Evolutionary conservation across 2,888 invertebrate species (phyloP).

Genomic region (Sussaba pulchella): DNA sequence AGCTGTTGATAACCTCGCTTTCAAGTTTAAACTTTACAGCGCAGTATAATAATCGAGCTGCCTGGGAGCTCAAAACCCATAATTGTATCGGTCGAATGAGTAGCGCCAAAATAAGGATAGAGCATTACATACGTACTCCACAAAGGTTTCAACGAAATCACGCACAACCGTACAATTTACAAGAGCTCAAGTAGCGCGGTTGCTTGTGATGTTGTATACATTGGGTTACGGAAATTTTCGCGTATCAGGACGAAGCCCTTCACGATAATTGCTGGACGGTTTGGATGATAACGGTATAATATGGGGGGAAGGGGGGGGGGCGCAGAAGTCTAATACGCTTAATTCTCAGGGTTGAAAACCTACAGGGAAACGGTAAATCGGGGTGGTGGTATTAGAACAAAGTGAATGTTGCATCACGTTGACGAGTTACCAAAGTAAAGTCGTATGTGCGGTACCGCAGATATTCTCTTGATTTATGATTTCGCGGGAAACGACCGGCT

Average conservation of each 20-base stretch:
- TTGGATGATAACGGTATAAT: not conserved
- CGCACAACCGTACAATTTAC: conserved; percentile 19
- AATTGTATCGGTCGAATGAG: conserved; percentile 40
- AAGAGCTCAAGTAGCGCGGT: not conserved
- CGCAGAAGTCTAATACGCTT: conserved; percentile 36
- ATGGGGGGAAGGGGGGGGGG: not conserved
- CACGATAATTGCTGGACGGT: not conserved
- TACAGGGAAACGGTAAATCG: conserved; percentile 13
- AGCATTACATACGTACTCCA: conserved; percentile 18
- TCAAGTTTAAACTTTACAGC: conserved; percentile 11
- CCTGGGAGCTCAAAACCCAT: conserved; percentile 17
- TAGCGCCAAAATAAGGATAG: not conserved
- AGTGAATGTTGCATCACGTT: conserved; percentile 28
- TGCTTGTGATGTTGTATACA: not conserved
- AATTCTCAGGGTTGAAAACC: conserved; percentile 12
- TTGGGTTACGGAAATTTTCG: not conserved
- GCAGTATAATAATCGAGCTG: conserved; percentile 5
- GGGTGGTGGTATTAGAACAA: conserved; percentile 35
- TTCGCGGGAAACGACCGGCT: conserved; percentile 73
- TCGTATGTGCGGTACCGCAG: conserved; percentile 64
- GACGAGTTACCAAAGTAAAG: conserved; percentile 51
- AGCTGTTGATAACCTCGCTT: not conserved
- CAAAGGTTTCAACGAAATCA: conserved; percentile 32
- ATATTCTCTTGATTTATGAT: conserved; percentile 78
- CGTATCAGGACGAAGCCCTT: conserved; percentile 14